Evolutionary conservation across 2,113 vertebrate genomes (phyloP).

Genomic region (Platichthys stellatus): DNA sequence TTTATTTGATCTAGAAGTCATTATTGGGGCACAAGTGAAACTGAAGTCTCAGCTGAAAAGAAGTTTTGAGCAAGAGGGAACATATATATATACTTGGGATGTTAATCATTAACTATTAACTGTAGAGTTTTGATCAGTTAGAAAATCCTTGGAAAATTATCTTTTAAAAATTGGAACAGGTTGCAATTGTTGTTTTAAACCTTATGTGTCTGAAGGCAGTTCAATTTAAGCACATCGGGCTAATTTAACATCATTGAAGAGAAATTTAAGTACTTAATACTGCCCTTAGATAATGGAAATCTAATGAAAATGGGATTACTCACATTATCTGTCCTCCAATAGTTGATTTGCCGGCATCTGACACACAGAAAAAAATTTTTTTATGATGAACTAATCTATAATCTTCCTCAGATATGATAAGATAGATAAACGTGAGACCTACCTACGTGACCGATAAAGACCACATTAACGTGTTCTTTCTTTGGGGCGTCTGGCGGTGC

Average conservation of each 20-base stretch:
- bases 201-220: too few relatives aligned
- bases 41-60: not conserved
- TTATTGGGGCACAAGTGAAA: not conserved
- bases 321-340: constrained; percentile 99
- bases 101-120: too few relatives aligned
- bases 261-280: too few relatives aligned
- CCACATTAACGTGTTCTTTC: constrained; percentile 98
- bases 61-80: not conserved
- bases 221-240: too few relatives aligned
- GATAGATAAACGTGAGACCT: constrained; percentile 58
- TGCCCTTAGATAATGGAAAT: not conserved
- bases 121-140: too few relatives aligned
- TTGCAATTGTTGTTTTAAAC: too few relatives aligned
- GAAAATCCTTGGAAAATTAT: too few relatives aligned
- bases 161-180: too few relatives aligned
- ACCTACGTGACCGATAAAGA: constrained; percentile 99
- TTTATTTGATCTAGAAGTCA: not conserved
- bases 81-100: not conserved
- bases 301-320: constrained; percentile 65
- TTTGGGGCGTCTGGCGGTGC: constrained; percentile 92
- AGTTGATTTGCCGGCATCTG: constrained; percentile 98
- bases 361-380: not conserved
- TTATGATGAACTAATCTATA: not conserved
- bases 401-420: not conserved
- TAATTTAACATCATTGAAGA: too few relatives aligned